These are phyloP conservation scores for Chironex yamaguchii DNA, from an alignment of 30 jellyfish, hydroid and myxozoan species.

Conservation along the genomic window DNA sequence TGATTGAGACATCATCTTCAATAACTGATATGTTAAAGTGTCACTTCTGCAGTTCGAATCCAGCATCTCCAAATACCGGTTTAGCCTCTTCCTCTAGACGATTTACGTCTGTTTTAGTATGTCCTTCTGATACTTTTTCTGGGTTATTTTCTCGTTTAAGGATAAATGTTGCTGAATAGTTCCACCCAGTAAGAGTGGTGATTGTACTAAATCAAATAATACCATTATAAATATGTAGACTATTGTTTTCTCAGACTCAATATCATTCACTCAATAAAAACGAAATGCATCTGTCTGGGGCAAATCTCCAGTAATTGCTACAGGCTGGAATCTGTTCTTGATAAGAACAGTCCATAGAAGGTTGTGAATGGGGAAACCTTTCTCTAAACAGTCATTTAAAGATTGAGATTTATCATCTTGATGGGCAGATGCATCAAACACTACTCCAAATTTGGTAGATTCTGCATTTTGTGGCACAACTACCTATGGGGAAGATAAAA, in stretches of 20 bases:
- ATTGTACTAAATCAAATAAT: conserved; percentile 40
- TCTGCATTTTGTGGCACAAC: not conserved
- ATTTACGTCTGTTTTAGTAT: conserved; percentile 20
- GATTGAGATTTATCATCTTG: not conserved
- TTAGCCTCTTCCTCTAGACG: conserved; percentile 31
- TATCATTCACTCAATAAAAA: conserved; percentile 58
- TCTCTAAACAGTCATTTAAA: not conserved
- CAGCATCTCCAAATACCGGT: too few species aligned
- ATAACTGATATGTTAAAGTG: conserved; percentile 47
- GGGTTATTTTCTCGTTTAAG: not conserved
- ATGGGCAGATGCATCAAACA: not conserved
- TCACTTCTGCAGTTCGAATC: conserved; percentile 68
- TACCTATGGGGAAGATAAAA: not conserved
- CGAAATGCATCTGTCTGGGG: too few species aligned
- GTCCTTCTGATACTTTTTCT: conserved; percentile 46
- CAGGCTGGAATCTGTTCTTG: too few species aligned
- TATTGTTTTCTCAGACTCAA: not conserved
- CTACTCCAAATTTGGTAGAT: not conserved
- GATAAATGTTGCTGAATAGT: conserved; percentile 40
- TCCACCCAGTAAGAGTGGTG: conserved; percentile 66
- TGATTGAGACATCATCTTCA: conserved; percentile 13
- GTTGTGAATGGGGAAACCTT: too few species aligned
- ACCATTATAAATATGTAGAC: conserved; percentile 34
- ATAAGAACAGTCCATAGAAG: too few species aligned
- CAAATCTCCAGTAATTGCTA: too few species aligned